A percentile compares a stretch with the other conserved stretches of the same genome.
phyloP scores from a whole-genome alignment of 2,797 vertebrate species.

The Leucoraja ocellata region DNA sequence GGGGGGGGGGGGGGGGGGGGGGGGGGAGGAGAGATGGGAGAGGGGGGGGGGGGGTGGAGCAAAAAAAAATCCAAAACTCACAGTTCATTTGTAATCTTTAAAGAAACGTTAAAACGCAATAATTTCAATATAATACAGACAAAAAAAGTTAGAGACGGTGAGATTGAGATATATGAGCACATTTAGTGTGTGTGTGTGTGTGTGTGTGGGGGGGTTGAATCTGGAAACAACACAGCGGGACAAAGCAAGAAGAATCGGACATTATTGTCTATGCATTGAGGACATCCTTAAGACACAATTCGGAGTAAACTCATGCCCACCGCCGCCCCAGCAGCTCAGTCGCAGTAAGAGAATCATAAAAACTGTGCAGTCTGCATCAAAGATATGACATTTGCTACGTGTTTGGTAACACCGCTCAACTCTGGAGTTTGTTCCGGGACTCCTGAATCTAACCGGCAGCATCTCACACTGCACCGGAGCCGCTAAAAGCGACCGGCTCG shows the following conservation, averaged over 20 bases:
- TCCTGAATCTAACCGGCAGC: not conserved
- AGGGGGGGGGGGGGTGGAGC: too few species aligned
- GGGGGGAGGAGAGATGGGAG: too few species aligned
- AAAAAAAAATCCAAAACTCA: not conserved
- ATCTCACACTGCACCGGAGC: not conserved
- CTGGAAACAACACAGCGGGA: not conserved
- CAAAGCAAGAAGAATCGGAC: not conserved
- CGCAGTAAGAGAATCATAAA: not conserved
- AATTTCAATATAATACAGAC: not conserved
- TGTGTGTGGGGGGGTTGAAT: not conserved
- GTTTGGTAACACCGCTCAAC: not conserved
- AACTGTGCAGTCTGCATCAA: not conserved
- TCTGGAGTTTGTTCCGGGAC: not conserved
- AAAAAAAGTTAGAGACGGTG: not conserved
- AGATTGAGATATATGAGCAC: not conserved
- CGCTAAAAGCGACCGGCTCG: not conserved
- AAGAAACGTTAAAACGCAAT: not conserved
- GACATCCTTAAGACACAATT: not conserved
- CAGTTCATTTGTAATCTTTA: not conserved
- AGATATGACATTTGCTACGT: not conserved
- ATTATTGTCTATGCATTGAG: not conserved
- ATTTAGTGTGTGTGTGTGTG: not conserved
- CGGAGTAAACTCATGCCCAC: not conserved
- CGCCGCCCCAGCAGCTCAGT: not conserved
- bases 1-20: not conserved